Evolutionary conservation across 2,888 invertebrate genomes (phyloP), one percentile per base, ranked within the genome.

Genomic region (Calameuta idolon): DNA sequence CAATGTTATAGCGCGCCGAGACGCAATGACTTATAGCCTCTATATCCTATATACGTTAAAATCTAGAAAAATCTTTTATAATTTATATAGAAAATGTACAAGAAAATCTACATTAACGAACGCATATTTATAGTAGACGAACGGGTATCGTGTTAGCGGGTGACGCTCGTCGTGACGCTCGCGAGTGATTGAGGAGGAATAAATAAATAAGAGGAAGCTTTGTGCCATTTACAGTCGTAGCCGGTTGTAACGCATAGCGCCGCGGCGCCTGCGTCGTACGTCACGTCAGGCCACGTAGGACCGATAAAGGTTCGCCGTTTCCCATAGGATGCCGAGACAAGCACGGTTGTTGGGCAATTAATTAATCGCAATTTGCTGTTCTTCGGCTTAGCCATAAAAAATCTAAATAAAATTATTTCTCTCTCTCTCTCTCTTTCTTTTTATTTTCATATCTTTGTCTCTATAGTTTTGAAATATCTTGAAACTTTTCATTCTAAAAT

Each of bases 51-150:
- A 31, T 34, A 34, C 71, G 71, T 85, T 86, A 86, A 85, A 83
- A 83, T 81, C 84, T 87, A 87, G 84, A 87, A 85, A 85, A 83
- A 82, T 80, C 84, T 84, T 85, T 84, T 85, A 86, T 86, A 86
- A 86, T 85, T 87, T 86, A 86, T 86, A 86, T 86, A 86, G 85
- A 86, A 90, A 90, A 91, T 91, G 87, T 91, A 91, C 90, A 91
- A 90, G 90, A 89, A 91, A 91, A 90, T 90, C 88, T 89, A 90
- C 89, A 90, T 88, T 89, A 88, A 89, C 87, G 87, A 88, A 88
- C 86, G 88, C 86, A 84, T 86, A 84, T 80, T 80, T 79, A 81
- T 82, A 83, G 55, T 55, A 55, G 55, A 55, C 55, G 55, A 55
- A 55, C 55, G 55, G 55, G 9, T 55, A 9, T 55, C 55, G 55